Conservation (phyloP, 2,888 invertebrate species). For the Ornithoptera priamus region DNA sequence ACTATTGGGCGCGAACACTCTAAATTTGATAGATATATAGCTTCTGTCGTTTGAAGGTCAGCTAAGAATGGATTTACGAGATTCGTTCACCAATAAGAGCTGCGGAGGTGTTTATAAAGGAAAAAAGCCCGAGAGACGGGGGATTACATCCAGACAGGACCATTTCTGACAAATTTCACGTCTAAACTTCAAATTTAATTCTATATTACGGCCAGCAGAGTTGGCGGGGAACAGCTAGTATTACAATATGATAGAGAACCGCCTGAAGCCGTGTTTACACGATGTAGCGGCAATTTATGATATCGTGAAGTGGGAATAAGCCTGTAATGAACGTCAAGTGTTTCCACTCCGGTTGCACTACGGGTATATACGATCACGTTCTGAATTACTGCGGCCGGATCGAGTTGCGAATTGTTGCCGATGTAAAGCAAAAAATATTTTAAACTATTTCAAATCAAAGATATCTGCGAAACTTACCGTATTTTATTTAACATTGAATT, state of each 20-base stretch:
- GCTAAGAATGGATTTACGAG: no score
- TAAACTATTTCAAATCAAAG: background rate
- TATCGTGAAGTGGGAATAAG: conserved; percentile 8
- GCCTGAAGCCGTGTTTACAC: background rate
- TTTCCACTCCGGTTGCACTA: conserved; percentile 3
- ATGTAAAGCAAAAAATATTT: conserved; percentile 12
- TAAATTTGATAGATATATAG: no score
- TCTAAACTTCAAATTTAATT: no score
- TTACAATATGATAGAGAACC: background rate
- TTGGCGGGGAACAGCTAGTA: no score
- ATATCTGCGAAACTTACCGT: conserved; percentile 1
- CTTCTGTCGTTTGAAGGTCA: no score
- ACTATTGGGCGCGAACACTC: no score
- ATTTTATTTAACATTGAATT: conserved; percentile 20
- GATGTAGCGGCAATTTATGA: background rate
- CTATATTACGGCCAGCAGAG: no score
- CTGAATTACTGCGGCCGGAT: conserved; percentile 7
- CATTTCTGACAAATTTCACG: no score
- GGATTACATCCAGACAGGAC: no score
- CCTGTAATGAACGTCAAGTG: conserved; percentile 16
- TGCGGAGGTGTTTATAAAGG: no score
- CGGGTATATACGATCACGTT: conserved; percentile 8
- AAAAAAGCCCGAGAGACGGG: no score
- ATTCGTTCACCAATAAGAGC: no score
- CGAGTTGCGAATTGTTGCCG: conserved; percentile 5